A percentile compares a stretch with the other conserved stretches of the same genome.
Conservation (phyloP, 2,113 vertebrate genomes). For the Brienomyrus longianalis region DNA sequence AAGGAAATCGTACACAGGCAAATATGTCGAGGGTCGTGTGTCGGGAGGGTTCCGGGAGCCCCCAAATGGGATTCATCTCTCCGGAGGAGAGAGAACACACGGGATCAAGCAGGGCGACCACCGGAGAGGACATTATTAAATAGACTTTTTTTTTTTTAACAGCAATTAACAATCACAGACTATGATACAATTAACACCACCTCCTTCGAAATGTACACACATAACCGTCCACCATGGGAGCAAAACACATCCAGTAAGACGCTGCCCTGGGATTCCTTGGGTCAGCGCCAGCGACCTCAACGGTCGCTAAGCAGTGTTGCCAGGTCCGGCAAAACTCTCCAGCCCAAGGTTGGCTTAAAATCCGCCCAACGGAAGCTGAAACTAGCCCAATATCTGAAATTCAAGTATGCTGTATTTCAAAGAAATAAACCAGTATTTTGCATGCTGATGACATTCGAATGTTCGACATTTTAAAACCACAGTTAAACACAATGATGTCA, state of each 20-base stretch:
- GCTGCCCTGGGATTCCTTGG: not conserved
- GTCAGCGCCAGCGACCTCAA: too few relatives aligned
- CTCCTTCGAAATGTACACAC: not conserved
- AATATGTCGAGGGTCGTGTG: not conserved
- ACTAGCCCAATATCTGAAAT: too few relatives aligned
- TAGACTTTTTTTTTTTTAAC: not conserved
- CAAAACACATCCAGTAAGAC: not conserved
- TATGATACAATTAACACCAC: slow-evolving; percentile 10
- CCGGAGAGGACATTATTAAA: not conserved
- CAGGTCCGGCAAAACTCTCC: too few relatives aligned
- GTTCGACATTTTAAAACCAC: too few relatives aligned
- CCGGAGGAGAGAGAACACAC: not conserved
- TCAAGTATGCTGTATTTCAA: too few relatives aligned
- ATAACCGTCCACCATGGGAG: not conserved
- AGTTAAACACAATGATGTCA: too few relatives aligned
- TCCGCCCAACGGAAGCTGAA: too few relatives aligned
- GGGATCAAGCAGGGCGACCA: not conserved
- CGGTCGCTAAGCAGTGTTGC: too few relatives aligned
- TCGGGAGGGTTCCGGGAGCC: not conserved
- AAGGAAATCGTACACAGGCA: not conserved
- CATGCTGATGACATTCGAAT: too few relatives aligned
- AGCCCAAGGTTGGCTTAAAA: too few relatives aligned
- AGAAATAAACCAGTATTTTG: too few relatives aligned
- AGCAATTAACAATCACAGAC: not conserved
- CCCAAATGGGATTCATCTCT: not conserved